Evolutionary conservation across 2,888 invertebrate genomes (phyloP).

Genomic region (Parasteatoda lunata): DNA sequence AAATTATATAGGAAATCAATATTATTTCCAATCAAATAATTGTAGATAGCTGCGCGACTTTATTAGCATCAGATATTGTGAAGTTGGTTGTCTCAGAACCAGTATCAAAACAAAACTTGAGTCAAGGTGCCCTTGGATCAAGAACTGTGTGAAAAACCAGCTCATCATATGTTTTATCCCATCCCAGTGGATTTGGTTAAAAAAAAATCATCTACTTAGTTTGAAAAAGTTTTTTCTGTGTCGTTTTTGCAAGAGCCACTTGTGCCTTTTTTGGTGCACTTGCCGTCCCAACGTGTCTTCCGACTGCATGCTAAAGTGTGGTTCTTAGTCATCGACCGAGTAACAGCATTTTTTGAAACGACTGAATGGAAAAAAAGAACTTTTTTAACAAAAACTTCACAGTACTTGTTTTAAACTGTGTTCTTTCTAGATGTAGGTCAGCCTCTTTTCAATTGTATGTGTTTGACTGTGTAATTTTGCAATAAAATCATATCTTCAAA

Average conservation of each 20-base stretch:
- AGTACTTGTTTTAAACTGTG: conserved; percentile 61
- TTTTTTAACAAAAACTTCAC: conserved; percentile 25
- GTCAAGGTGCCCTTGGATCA: background rate
- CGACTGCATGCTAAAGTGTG: conserved; percentile 47
- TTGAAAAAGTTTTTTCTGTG: conserved; percentile 29
- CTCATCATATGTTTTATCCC: conserved; percentile 35
- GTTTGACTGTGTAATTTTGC: conserved; percentile 52
- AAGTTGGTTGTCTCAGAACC: conserved; percentile 31
- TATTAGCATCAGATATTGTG: conserved; percentile 35
- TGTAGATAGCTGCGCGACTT: conserved; percentile 17
- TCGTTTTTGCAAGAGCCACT: conserved; percentile 47
- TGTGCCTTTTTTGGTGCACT: conserved; percentile 55
- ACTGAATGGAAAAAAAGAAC: conserved; percentile 21
- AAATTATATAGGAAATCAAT: background rate
- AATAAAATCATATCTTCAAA: conserved; percentile 32
- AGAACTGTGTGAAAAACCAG: conserved; percentile 41
- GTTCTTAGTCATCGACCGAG: conserved; percentile 22
- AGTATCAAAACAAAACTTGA: background rate
- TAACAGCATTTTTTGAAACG: conserved; percentile 30
- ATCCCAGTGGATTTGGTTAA: conserved; percentile 42
- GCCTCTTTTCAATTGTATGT: conserved; percentile 22
- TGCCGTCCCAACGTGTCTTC: conserved; percentile 60
- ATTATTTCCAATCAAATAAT: background rate
- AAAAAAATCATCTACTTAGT: conserved; percentile 53
- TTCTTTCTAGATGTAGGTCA: conserved; percentile 41